Conservation (phyloP, 2,888 invertebrate species). For the Mantis religiosa region DNA sequence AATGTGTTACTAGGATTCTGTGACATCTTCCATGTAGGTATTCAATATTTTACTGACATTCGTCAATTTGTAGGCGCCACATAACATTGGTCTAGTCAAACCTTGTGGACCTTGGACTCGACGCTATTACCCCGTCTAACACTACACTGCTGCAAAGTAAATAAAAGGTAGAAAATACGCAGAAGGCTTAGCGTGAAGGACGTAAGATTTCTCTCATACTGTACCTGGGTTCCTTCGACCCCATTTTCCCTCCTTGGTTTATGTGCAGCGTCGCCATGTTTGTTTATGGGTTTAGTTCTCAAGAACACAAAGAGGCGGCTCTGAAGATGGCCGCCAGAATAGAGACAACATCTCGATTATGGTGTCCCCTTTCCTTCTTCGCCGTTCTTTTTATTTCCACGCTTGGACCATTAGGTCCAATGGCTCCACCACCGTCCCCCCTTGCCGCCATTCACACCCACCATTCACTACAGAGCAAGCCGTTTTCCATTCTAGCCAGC, state of each 20-base stretch:
- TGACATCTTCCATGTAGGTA: too few relatives aligned
- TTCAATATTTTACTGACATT: too few relatives aligned
- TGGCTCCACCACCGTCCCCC: slow-evolving; percentile 1
- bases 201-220: neutral
- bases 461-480: neutral
- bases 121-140: too few relatives aligned
- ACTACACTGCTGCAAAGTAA: too few relatives aligned
- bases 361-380: neutral
- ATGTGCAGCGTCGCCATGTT: slow-evolving; percentile 9
- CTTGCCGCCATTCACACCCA: neutral
- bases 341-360: slow-evolving; percentile 9
- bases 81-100: too few relatives aligned
- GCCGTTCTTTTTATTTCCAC: neutral
- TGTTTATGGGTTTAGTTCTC: slow-evolving; percentile 13
- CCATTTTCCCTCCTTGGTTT: neutral
- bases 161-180: too few relatives aligned
- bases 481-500: neutral
- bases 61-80: too few relatives aligned
- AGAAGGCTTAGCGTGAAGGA: neutral
- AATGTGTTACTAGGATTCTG: too few relatives aligned
- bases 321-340: neutral
- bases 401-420: slow-evolving; percentile 18
- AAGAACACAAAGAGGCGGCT: neutral
- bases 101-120: too few relatives aligned
- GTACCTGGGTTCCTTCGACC: neutral